phyloP scores from a whole-genome alignment of 2,888 invertebrate species.

The Fabriciana adippe region DNA sequence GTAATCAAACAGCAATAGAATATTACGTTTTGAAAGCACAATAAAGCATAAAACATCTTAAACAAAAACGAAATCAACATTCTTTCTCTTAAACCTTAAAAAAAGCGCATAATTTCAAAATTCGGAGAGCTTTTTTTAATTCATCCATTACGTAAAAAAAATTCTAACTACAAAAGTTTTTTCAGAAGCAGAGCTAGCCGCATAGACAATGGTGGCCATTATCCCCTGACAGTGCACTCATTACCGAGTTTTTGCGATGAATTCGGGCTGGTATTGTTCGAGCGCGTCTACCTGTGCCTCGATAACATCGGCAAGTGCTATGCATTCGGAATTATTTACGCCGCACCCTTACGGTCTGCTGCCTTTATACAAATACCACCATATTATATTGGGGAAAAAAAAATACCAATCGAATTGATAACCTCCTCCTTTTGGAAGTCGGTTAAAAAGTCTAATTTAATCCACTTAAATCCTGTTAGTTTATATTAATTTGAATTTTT shows the following conservation, averaged over 20 bases:
- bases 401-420: no score
- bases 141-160: slow-evolving; percentile 39
- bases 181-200: slow-evolving; percentile 51
- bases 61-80: no score
- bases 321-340: slow-evolving; percentile 2
- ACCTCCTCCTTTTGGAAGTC: no score
- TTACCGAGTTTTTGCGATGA: slow-evolving; percentile 61
- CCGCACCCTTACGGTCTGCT: not conserved
- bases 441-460: no score
- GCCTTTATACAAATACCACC: not conserved
- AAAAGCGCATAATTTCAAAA: no score
- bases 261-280: slow-evolving; percentile 33
- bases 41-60: no score
- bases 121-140: slow-evolving; percentile 47
- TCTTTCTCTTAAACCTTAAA: no score
- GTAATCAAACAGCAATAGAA: no score
- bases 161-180: slow-evolving; percentile 46
- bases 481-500: no score
- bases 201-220: slow-evolving; percentile 72
- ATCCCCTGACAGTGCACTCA: slow-evolving; percentile 72
- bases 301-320: not conserved
- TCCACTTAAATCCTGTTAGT: no score
- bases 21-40: no score
- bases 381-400: no score
- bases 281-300: slow-evolving; percentile 35